Conservation (phyloP, 2,888 invertebrate genomes). For the Strigamia maritima region DNA sequence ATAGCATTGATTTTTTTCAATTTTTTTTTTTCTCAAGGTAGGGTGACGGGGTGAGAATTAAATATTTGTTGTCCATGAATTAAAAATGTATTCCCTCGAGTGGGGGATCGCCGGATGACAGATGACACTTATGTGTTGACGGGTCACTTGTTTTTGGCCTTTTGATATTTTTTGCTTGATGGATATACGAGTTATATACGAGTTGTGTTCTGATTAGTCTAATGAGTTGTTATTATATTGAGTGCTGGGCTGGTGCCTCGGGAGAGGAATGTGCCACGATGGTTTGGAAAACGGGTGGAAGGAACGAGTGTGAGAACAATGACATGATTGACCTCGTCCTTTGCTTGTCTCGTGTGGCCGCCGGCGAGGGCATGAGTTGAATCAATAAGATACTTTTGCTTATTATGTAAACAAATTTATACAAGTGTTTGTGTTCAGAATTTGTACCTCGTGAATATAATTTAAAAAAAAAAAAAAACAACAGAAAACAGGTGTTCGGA, state of each 20-base stretch:
- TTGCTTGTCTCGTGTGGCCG: neutral
- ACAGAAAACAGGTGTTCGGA: no score
- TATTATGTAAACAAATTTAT: neutral
- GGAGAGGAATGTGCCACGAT: neutral
- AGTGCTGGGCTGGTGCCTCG: neutral
- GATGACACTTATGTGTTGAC: neutral
- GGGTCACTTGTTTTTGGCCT: neutral
- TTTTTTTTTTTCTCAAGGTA: no score
- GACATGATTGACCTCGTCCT: neutral
- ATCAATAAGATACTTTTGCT: neutral
- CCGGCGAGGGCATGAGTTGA: neutral
- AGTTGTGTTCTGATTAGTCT: neutral
- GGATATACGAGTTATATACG: neutral
- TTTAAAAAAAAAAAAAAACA: no score
- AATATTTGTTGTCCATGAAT: neutral
- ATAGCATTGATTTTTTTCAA: no score
- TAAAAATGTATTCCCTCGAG: neutral
- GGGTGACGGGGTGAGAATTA: neutral
- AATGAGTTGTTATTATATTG: neutral
- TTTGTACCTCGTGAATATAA: no score
- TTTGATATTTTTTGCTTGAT: neutral
- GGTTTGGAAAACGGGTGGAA: neutral
- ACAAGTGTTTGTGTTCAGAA: neutral
- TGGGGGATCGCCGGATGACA: neutral
- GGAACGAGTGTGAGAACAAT: neutral